Conservation (phyloP, 2,888 invertebrate genomes). For the Macaria notata region DNA sequence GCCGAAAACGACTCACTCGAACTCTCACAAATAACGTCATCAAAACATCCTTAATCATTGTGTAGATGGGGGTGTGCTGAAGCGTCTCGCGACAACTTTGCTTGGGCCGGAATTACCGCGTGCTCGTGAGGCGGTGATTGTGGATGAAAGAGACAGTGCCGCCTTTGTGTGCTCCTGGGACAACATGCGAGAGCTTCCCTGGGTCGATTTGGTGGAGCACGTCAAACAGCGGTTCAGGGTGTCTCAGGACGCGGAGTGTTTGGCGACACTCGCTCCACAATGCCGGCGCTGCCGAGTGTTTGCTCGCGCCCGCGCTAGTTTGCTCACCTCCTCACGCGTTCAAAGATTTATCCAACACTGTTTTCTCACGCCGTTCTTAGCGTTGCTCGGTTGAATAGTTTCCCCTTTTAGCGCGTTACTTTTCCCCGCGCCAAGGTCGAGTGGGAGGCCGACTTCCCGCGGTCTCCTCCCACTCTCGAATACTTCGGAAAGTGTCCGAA, state of each 20-base stretch:
- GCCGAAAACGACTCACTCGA: constrained; percentile 36
- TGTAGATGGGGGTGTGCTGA: constrained; percentile 30
- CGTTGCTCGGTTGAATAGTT: constrained; percentile 26
- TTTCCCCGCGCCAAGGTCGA: constrained; percentile 28
- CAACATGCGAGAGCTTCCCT: constrained; percentile 46
- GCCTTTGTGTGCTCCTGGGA: constrained; percentile 22
- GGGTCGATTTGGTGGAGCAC: constrained; percentile 57
- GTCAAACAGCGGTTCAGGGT: constrained; percentile 58
- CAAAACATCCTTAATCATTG: constrained; percentile 52
- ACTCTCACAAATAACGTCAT: constrained; percentile 47
- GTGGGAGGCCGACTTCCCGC: constrained; percentile 17
- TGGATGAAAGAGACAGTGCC: constrained; percentile 7
- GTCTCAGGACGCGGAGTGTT: constrained; percentile 54
- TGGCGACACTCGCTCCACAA: constrained; percentile 60
- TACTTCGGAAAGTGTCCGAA: constrained; percentile 34
- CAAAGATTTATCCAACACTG: constrained; percentile 53
- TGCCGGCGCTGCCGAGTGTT: constrained; percentile 51
- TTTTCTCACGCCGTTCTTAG: constrained; percentile 30
- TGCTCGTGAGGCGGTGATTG: not conserved
- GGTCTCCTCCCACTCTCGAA: constrained; percentile 17
- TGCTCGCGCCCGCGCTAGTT: constrained; percentile 48
- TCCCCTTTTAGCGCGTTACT: constrained; percentile 24
- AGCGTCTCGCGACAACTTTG: constrained; percentile 25
- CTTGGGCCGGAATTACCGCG: constrained; percentile 19
- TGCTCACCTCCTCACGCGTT: constrained; percentile 48